These are phyloP conservation scores for Stratiomys singularior DNA, from an alignment of 2,888 invertebrate species.

Conservation along the genomic window DNA sequence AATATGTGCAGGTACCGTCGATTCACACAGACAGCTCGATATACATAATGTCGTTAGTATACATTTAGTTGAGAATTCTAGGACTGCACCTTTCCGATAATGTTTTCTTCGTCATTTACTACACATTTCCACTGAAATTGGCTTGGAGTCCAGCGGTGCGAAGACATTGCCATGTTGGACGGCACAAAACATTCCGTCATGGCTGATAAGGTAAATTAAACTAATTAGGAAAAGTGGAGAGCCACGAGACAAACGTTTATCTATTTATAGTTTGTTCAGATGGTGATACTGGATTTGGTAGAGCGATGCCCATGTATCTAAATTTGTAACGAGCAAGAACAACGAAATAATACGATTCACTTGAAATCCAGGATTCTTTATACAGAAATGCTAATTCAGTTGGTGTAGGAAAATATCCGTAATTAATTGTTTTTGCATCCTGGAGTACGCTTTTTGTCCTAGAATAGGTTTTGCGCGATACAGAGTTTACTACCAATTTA, in stretches of 20 bases:
- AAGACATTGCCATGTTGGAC: background rate
- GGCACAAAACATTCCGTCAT: constrained; percentile 15
- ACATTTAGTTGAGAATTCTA: constrained; percentile 37
- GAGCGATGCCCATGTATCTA: too few relatives aligned
- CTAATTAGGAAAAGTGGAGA: constrained; percentile 40
- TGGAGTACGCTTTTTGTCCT: too few relatives aligned
- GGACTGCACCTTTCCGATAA: constrained; percentile 33
- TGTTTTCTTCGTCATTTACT: constrained; percentile 41
- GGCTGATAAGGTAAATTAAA: constrained; percentile 36
- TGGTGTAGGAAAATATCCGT: too few relatives aligned
- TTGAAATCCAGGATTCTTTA: too few relatives aligned
- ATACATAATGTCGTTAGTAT: background rate
- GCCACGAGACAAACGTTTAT: constrained; percentile 29
- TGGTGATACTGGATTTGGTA: too few relatives aligned
- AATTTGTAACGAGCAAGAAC: too few relatives aligned
- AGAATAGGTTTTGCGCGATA: too few relatives aligned
- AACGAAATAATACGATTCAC: too few relatives aligned
- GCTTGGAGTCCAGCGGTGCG: background rate
- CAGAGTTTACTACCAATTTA: too few relatives aligned
- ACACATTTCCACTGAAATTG: constrained; percentile 15
- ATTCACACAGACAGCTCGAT: too few relatives aligned
- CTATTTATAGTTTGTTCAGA: constrained; percentile 18
- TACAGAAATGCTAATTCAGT: too few relatives aligned
- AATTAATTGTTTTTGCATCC: too few relatives aligned
- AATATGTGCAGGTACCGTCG: background rate